These are phyloP conservation scores for Dorcus parallelipipedus DNA, from an alignment of 2,888 invertebrate species.

Conservation along the genomic window DNA sequence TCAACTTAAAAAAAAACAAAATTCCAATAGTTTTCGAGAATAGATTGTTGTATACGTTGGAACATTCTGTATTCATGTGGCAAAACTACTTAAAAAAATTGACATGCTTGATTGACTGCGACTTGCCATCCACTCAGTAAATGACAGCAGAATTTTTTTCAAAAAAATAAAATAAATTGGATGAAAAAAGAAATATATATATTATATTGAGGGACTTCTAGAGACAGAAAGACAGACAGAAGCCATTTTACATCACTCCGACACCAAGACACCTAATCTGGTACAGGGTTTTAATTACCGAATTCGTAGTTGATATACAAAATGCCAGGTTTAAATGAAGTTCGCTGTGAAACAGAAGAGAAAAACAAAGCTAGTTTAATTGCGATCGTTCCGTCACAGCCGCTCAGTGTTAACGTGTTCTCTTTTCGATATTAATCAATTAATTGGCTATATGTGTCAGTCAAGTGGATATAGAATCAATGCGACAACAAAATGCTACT, in stretches of 20 bases:
- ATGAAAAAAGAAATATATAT: too few species aligned
- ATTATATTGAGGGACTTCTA: conserved; percentile 28
- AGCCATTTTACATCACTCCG: conserved; percentile 42
- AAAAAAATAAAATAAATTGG: too few species aligned
- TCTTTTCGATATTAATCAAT: not conserved
- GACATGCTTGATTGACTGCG: too few species aligned
- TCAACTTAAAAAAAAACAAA: too few species aligned
- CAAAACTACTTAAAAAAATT: too few species aligned
- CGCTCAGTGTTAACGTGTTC: not conserved
- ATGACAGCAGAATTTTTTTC: too few species aligned
- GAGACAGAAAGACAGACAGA: conserved; percentile 46
- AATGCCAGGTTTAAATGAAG: conserved; percentile 46
- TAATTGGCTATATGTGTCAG: too few species aligned
- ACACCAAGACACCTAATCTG: conserved; percentile 38
- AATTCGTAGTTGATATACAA: conserved; percentile 33
- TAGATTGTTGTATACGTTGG: too few species aligned
- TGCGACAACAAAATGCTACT: conserved; percentile 44
- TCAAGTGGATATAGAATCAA: not conserved
- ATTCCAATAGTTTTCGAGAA: too few species aligned
- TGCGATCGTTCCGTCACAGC: not conserved
- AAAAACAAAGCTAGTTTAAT: conserved; percentile 12
- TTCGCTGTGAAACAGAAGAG: conserved; percentile 44
- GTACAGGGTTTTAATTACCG: conserved; percentile 38
- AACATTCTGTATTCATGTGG: too few species aligned
- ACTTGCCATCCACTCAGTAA: too few species aligned